phyloP scores from a whole-genome alignment of 2,797 vertebrate genomes.

The Pachyuromys duprasi region DNA sequence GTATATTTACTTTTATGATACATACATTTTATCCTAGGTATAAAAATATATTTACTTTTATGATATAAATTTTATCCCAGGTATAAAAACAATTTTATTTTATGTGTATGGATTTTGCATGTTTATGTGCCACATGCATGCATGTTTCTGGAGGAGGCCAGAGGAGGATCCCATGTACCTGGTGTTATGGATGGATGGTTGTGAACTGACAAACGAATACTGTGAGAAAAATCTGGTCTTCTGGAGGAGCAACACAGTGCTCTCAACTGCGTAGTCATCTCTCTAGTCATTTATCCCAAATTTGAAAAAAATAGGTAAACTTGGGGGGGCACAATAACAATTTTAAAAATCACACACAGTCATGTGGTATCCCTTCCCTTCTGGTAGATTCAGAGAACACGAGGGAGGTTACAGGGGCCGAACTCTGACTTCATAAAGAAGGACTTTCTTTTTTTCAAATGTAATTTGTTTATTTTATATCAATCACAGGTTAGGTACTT shows the following conservation, averaged over 20 bases:
- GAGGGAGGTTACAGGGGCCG: slow-evolving; percentile 43
- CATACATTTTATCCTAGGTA: slow-evolving; percentile 18
- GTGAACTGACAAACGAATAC: neutral
- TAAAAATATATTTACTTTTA: too few relatives aligned
- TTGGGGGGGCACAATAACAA: slow-evolving; percentile 53
- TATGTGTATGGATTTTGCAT: neutral
- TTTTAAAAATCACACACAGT: neutral
- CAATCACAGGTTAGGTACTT: too few relatives aligned
- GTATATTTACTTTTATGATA: slow-evolving; percentile 33
- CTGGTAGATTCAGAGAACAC: slow-evolving; percentile 39
- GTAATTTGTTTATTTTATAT: too few relatives aligned
- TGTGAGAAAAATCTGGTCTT: neutral
- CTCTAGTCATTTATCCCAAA: neutral
- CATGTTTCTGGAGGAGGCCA: neutral
- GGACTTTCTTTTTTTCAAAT: too few relatives aligned
- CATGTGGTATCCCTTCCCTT: too few relatives aligned
- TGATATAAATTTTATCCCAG: too few relatives aligned
- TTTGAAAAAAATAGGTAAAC: slow-evolving; percentile 27
- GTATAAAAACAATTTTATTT: too few relatives aligned
- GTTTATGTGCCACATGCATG: neutral
- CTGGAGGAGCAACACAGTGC: neutral
- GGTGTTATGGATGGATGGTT: neutral
- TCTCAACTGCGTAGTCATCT: neutral
- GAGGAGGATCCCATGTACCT: neutral
- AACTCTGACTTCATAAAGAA: slow-evolving; percentile 26